These are phyloP conservation scores for Cotesia vestalis DNA, from an alignment of 1,140 invertebrate genomes.

Conservation along the genomic window DNA sequence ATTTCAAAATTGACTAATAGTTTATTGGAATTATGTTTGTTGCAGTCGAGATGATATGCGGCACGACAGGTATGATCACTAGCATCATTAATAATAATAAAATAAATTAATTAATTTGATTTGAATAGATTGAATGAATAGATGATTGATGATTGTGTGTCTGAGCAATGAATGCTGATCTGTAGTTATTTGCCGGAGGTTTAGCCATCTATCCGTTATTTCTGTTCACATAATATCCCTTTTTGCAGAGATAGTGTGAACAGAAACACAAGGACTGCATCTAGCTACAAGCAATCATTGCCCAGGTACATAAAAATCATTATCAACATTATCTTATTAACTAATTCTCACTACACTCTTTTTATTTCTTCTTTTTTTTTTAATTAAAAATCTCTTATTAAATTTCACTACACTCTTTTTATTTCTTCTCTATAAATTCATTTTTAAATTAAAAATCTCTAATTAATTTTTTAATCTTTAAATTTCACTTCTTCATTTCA, in stretches of 20 bases:
- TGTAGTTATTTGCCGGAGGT: constrained; percentile 41
- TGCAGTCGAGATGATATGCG: constrained; percentile 67
- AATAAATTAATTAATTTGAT: constrained; percentile 45
- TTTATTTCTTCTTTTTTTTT: constrained; percentile 41
- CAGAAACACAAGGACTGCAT: constrained; percentile 67
- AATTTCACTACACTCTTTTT: constrained; percentile 5
- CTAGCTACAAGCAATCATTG: constrained; percentile 68
- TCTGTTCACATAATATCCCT: constrained; percentile 66
- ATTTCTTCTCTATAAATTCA: constrained; percentile 13
- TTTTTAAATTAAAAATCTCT: constrained; percentile 6
- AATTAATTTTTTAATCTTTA: constrained; percentile 15
- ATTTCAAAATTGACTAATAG: constrained; percentile 52
- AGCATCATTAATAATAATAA: constrained; percentile 30
- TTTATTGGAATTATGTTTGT: constrained; percentile 61
- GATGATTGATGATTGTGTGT: constrained; percentile 63
- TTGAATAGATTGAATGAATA: constrained; percentile 54
- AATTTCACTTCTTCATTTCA: constrained; percentile 9
- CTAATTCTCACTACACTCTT: constrained; percentile 26
- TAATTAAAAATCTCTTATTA: neutral
- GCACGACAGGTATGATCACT: constrained; percentile 67
- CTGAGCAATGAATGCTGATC: constrained; percentile 67
- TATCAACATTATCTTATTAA: constrained; percentile 50
- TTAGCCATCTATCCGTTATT: constrained; percentile 52
- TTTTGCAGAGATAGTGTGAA: constrained; percentile 69
- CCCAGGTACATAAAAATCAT: constrained; percentile 64